Evolutionary conservation across 1,140 invertebrate species (phyloP).

Genomic region (Drosophila sp.): DNA sequence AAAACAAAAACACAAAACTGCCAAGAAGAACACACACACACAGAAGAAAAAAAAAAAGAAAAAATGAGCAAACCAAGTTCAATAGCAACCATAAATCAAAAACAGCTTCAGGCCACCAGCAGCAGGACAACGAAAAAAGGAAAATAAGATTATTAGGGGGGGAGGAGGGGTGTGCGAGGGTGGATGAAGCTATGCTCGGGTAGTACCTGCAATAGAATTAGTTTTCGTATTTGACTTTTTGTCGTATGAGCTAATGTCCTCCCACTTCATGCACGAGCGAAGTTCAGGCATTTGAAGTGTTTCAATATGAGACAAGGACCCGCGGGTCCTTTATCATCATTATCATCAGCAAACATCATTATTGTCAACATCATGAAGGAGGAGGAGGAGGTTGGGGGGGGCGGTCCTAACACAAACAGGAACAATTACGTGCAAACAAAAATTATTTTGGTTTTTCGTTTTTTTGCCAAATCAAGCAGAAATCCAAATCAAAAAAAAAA

Average conservation of each 20-base stretch:
- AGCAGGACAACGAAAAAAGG: background rate
- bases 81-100: slow-evolving; percentile 77
- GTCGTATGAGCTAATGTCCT: slow-evolving; percentile 32
- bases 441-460: slow-evolving; percentile 38
- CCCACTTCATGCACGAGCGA: slow-evolving; percentile 68
- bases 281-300: slow-evolving; percentile 58
- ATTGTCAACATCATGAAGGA: slow-evolving; percentile 31
- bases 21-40: slow-evolving; percentile 16
- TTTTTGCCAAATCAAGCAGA: slow-evolving; percentile 61
- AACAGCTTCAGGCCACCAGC: slow-evolving; percentile 51
- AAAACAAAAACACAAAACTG: slow-evolving; percentile 29
- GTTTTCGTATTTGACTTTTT: slow-evolving; percentile 72
- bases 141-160: background rate
- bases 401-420: slow-evolving; percentile 42
- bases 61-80: slow-evolving; percentile 42
- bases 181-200: background rate
- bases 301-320: background rate
- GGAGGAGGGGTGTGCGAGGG: slow-evolving; percentile 18
- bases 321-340: slow-evolving; percentile 56
- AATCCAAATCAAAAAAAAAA: slow-evolving; percentile 42
- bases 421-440: slow-evolving; percentile 60
- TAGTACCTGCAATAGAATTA: slow-evolving; percentile 71
- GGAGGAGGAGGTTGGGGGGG: background rate
- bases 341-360: slow-evolving; percentile 24
- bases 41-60: slow-evolving; percentile 25